Percentiles rank a stretch among this genome's conserved stretches.
Conservation (phyloP, 1,140 invertebrate species). For the Eumaeus atala region DNA sequence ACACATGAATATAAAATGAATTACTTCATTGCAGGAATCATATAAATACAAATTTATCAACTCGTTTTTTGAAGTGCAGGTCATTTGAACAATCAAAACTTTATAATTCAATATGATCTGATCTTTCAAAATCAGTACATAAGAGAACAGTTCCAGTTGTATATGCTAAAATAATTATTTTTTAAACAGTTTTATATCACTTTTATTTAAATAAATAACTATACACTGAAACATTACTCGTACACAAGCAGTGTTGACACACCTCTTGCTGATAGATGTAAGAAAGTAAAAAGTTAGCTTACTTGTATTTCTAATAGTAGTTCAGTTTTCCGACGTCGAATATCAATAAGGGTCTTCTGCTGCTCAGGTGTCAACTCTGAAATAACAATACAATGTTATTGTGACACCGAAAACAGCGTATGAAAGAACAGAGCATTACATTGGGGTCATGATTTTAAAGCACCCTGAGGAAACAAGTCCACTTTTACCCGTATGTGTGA, state of each 20-base stretch:
- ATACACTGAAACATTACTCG: too few relatives aligned
- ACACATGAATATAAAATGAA: too few relatives aligned
- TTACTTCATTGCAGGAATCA: too few relatives aligned
- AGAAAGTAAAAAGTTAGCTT: slow-evolving; percentile 42
- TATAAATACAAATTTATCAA: too few relatives aligned
- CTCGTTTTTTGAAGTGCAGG: neutral
- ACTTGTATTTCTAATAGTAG: slow-evolving; percentile 95
- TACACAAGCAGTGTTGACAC: slow-evolving; percentile 8
- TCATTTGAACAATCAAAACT: neutral
- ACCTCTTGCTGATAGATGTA: slow-evolving; percentile 5
- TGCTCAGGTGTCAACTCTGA: slow-evolving; percentile 93
- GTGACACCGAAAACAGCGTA: slow-evolving; percentile 27
- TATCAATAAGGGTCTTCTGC: slow-evolving; percentile 91
- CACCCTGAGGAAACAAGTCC: slow-evolving; percentile 24
- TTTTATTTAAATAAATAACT: too few relatives aligned
- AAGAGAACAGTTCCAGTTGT: too few relatives aligned
- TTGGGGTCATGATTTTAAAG: slow-evolving; percentile 54
- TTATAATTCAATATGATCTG: too few relatives aligned
- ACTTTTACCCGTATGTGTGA: slow-evolving; percentile 61
- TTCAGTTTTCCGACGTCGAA: slow-evolving; percentile 91
- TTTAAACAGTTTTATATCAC: too few relatives aligned
- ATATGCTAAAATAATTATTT: too few relatives aligned
- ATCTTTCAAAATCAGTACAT: too few relatives aligned
- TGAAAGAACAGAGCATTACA: slow-evolving; percentile 32
- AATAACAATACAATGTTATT: slow-evolving; percentile 60